phyloP scores from a whole-genome alignment of 2,888 invertebrate species.

The Criorhina ranunculi region DNA sequence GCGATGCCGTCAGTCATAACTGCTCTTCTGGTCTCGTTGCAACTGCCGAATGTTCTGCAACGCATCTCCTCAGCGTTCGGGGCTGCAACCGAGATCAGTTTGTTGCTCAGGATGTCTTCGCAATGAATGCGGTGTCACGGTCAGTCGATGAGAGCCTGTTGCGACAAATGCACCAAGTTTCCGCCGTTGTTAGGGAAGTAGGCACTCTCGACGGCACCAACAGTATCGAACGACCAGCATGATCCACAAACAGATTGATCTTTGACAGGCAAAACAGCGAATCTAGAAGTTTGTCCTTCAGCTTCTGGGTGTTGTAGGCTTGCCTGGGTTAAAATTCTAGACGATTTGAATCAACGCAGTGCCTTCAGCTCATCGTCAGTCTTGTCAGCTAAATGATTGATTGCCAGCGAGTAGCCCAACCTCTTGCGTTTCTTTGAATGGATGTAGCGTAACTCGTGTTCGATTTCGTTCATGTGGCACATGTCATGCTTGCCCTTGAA shows the following conservation, averaged over 20 bases:
- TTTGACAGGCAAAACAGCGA: slow-evolving; percentile 97
- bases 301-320: slow-evolving; percentile 90
- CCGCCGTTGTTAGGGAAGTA: slow-evolving; percentile 93
- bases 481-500: slow-evolving; percentile 91
- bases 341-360: slow-evolving; percentile 88
- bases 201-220: slow-evolving; percentile 96
- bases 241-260: slow-evolving; percentile 99
- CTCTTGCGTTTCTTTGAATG: slow-evolving; percentile 92
- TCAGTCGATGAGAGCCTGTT: slow-evolving; percentile 97
- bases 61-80: too few relatives aligned
- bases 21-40: too few relatives aligned
- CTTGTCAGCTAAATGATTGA: slow-evolving; percentile 95
- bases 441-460: slow-evolving; percentile 93
- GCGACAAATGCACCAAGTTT: slow-evolving; percentile 92
- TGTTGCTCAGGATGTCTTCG: too few relatives aligned
- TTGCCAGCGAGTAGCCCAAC: slow-evolving; percentile 89
- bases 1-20: too few relatives aligned
- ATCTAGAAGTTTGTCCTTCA: slow-evolving; percentile 93
- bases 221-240: slow-evolving; percentile 98
- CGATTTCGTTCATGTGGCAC: slow-evolving; percentile 90
- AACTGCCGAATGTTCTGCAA: too few relatives aligned
- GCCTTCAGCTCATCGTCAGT: slow-evolving; percentile 91
- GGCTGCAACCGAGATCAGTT: too few relatives aligned
- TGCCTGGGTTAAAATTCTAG: slow-evolving; percentile 89
- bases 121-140: too few relatives aligned